Evolutionary conservation across 2,888 invertebrate species (phyloP), one percentile per base, ranked within the genome.

Genomic region (Dryococelus australis): DNA sequence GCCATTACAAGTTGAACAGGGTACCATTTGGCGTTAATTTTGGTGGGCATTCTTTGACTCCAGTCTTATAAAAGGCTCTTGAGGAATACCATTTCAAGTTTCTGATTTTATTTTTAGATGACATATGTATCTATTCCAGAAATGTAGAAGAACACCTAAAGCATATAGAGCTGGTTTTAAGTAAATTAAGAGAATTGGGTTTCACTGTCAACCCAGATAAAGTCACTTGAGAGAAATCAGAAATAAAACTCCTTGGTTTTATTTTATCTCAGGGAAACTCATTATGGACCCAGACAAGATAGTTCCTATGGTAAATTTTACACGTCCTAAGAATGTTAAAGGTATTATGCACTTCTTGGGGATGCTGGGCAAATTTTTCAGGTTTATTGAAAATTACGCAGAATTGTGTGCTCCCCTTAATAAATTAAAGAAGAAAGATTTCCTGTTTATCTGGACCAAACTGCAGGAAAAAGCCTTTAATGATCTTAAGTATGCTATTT

Each of bases 251-350:
- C 3, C 28, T 83, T 26, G 27, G 83, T 20, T 43, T 35, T 28
- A 20, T 83, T 13, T 9, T 8, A 13, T 27, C 27, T 26, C n/a
- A 83, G 13, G 83, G 35, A 26, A 28, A 20, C 13, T 28, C 8
- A 6, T 43, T 1, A 83, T 83, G 28, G 83, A 13, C 83, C 43
- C 6, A 0, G 83, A 83, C 6, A 83, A 43, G 24, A 83, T 43
- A 26, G 35, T 6, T 20, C 16, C 43, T 20, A 83, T 83, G 6
- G 24, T 43, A 0, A 43, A 83, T 4, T 28, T 28, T 24, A 26
- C 83, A 20, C 83, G 24, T 10, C 83, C 27, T 4, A 83, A 83
- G 24, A 83, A 83, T 83, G 83, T 83, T 13, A 83, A 83, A 83
- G 65, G 10, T 35, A 27, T 83, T 27, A 43, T 83, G 35, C 24